phyloP scores from a whole-genome alignment of 2,888 invertebrate genomes.

The Tryphoninae sp. region DNA sequence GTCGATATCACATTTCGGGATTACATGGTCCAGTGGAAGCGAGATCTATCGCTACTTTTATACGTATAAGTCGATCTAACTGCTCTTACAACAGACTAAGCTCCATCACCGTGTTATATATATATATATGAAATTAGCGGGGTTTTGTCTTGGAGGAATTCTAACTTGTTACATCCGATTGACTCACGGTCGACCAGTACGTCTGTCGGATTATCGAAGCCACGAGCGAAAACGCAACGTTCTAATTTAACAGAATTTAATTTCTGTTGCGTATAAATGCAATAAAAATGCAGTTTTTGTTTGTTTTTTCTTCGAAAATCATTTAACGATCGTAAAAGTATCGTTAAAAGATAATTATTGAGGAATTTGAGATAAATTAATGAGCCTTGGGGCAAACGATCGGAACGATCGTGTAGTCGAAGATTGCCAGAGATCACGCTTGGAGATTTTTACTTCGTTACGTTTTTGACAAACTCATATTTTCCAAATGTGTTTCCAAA shows the following conservation, averaged over 20 bases:
- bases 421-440: not conserved
- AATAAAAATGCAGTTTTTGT: not conserved
- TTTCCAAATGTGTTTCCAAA: no score
- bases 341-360: not conserved
- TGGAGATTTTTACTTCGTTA: no score
- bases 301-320: not conserved
- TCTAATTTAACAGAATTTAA: not conserved
- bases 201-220: conserved; percentile 35
- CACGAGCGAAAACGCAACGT: conserved; percentile 1
- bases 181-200: conserved; percentile 30
- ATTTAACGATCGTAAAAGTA: not conserved
- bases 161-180: conserved; percentile 29
- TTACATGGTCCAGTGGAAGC: conserved; percentile 4
- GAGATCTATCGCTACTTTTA: conserved; percentile 6
- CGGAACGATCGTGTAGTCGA: not conserved
- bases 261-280: not conserved
- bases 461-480: no score
- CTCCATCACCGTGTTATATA: not conserved
- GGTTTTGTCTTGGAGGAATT: not conserved
- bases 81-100: no score
- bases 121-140: not conserved
- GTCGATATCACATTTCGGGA: conserved; percentile 41
- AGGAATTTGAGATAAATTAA: not conserved
- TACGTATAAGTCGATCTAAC: not conserved
- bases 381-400: no score